Evolutionary conservation across 2,113 vertebrate species (phyloP).

Genomic region (Galemys pyrenaicus): DNA sequence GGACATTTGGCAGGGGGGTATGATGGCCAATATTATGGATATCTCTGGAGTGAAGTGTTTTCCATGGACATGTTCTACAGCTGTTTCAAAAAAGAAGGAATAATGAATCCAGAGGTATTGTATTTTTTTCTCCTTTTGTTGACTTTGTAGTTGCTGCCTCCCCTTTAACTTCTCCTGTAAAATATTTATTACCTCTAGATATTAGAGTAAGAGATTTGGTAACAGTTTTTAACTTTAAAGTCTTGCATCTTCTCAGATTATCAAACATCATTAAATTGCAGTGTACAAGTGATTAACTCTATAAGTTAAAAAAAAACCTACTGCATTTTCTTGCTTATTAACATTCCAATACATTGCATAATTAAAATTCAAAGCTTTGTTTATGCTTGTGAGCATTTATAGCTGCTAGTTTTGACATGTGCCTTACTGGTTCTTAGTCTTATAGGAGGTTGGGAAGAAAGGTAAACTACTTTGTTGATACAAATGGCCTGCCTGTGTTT

Average conservation of each 20-base stretch:
- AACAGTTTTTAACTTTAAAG: slow-evolving; percentile 61
- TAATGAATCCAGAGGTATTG: slow-evolving; percentile 94
- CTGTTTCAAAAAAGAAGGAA: slow-evolving; percentile 94
- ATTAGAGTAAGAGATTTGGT: slow-evolving; percentile 42
- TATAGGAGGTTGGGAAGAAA: slow-evolving; percentile 63
- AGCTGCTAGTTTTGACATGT: slow-evolving; percentile 78
- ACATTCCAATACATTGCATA: slow-evolving; percentile 76
- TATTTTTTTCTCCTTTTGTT: slow-evolving; percentile 34
- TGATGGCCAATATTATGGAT: slow-evolving; percentile 96
- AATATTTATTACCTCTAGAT: slow-evolving; percentile 29
- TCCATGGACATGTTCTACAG: slow-evolving; percentile 96
- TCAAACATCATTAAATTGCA: slow-evolving; percentile 54
- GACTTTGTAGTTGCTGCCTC: not conserved
- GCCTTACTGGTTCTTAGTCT: slow-evolving; percentile 35
- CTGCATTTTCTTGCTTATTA: slow-evolving; percentile 74
- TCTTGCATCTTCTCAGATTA: slow-evolving; percentile 56
- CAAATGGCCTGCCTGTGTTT: slow-evolving; percentile 28
- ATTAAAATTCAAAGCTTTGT: slow-evolving; percentile 79
- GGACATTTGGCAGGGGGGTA: slow-evolving; percentile 94
- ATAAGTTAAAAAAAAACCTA: slow-evolving; percentile 40
- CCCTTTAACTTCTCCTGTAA: slow-evolving; percentile 7
- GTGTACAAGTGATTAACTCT: slow-evolving; percentile 61
- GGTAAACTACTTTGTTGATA: slow-evolving; percentile 32
- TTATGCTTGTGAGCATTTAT: slow-evolving; percentile 67
- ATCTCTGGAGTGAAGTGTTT: slow-evolving; percentile 97